These are phyloP conservation scores for Drosophila mercatorum DNA, from an alignment of 2,888 invertebrate genomes.

Conservation along the genomic window DNA sequence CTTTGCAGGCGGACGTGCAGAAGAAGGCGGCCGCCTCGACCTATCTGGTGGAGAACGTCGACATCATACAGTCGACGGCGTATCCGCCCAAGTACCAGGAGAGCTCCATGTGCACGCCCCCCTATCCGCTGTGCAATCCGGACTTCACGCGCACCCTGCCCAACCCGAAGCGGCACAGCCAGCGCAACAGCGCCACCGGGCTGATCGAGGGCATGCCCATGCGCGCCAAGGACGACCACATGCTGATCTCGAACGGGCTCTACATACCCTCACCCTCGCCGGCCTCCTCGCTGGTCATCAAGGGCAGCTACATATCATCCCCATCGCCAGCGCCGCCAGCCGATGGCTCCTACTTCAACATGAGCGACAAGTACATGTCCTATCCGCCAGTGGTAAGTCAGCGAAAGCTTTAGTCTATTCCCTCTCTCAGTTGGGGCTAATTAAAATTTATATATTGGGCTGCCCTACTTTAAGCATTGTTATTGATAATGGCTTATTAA, in stretches of 20 bases:
- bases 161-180: slow-evolving; percentile 82
- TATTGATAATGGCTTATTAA: slow-evolving; percentile 40
- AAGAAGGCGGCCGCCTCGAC: slow-evolving; percentile 83
- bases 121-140: slow-evolving; percentile 81
- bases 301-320: slow-evolving; percentile 83
- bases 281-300: slow-evolving; percentile 83
- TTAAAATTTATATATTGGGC: slow-evolving; percentile 6
- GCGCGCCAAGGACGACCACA: slow-evolving; percentile 83
- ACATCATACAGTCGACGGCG: slow-evolving; percentile 83
- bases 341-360: slow-evolving; percentile 83
- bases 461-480: slow-evolving; percentile 20
- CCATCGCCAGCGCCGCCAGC: slow-evolving; percentile 83
- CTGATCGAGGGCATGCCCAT: slow-evolving; percentile 70
- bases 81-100: slow-evolving; percentile 83
- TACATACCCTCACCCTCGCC: slow-evolving; percentile 83
- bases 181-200: slow-evolving; percentile 76
- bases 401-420: too few species aligned
- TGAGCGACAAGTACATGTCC: slow-evolving; percentile 84
- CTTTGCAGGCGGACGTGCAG: slow-evolving; percentile 82
- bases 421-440: neutral
- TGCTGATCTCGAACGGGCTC: slow-evolving; percentile 82
- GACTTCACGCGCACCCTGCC: slow-evolving; percentile 83
- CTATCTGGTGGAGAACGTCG: slow-evolving; percentile 82
- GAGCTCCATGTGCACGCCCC: slow-evolving; percentile 83
- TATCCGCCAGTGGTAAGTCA: slow-evolving; percentile 82